Base-by-base conservation (phyloP, 2,113 vertebrate genomes). In the Taxidea taxus region DNA sequence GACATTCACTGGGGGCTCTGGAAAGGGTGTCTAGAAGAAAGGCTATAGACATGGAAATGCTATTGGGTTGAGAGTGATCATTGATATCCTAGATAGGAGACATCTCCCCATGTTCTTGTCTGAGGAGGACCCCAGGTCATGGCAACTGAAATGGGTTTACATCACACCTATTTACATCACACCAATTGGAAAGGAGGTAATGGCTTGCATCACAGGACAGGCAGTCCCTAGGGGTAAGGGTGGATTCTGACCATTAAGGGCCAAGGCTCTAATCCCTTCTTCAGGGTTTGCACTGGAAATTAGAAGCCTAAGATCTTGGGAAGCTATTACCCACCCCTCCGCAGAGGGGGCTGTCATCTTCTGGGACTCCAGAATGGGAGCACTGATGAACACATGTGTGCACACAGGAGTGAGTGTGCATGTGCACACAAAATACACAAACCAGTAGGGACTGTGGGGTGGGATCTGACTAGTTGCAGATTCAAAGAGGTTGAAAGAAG, bases 371-470 rank as follows among this genome's bases (percentile, higher is more conserved):
- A 29, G 34, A 80, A 39, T 7, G 25, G 37, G 10, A 51, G 34
- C 34, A 29, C 10, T 14, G 42, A 3, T 56, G 2, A 14, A 56
- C 2, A 20, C 6, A 27, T 0, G 2, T 23, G 3, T 42, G 62
- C 6, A 25, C 56, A 64, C 13, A 64, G 2, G 62, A 31, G 29
- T 5, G 12, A 42, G 14, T 18, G 23, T 1, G 0, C 31, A 31
- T 3, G 20, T 9, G 29, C 23, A 7, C 37, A 49, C 13, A 77
- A 51, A 51, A 4, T 9, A 60, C 25, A 83, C 34, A 42, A 21
- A 60, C 1, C 8, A 39, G 14, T 18, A 37, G 49, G 21, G 51
- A 74, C 18, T 6, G 14, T 27, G 29, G 29, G 12, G 12, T 7
- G 20, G 29, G 29, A 44, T 60, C 31, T 44, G 29, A 75, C 42